Evolutionary conservation across 2,797 vertebrate genomes (phyloP).

Genomic region (Leptodactylus fallax): DNA sequence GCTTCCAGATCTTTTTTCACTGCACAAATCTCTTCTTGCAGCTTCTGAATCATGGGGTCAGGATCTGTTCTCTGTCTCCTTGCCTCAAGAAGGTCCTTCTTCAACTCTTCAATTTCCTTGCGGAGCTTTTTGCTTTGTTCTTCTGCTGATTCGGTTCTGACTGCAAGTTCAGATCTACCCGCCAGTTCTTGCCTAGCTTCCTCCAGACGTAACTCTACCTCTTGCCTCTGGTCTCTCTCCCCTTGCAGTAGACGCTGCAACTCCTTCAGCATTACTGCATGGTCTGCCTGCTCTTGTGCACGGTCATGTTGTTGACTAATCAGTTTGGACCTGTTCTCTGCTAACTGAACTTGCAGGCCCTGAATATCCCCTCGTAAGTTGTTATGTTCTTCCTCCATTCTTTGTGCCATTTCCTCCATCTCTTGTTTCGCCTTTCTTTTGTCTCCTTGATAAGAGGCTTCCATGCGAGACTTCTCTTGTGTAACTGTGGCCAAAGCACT

Average conservation of each 20-base stretch:
- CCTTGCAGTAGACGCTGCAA: slow-evolving; percentile 89
- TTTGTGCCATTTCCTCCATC: slow-evolving; percentile 79
- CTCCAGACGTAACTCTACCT: slow-evolving; percentile 82
- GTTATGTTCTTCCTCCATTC: slow-evolving; percentile 68
- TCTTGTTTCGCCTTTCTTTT: slow-evolving; percentile 89
- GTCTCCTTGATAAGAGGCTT: slow-evolving; percentile 91
- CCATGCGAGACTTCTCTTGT: slow-evolving; percentile 95
- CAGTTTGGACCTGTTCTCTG: slow-evolving; percentile 85
- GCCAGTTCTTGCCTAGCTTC: slow-evolving; percentile 77
- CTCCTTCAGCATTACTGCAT: slow-evolving; percentile 89
- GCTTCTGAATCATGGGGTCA: slow-evolving; percentile 80
- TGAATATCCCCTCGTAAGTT: slow-evolving; percentile 76
- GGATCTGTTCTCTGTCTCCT: slow-evolving; percentile 77
- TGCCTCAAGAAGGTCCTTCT: slow-evolving; percentile 72
- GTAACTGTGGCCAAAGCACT: slow-evolving; percentile 88
- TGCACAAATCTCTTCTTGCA: slow-evolving; percentile 80
- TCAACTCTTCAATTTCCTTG: slow-evolving; percentile 80
- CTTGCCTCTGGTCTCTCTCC: slow-evolving; percentile 84
- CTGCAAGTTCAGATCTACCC: slow-evolving; percentile 70
- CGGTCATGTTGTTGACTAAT: slow-evolving; percentile 91
- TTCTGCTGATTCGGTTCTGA: slow-evolving; percentile 77
- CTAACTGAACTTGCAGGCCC: slow-evolving; percentile 81
- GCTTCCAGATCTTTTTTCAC: slow-evolving; percentile 83
- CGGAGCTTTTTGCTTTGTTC: slow-evolving; percentile 75
- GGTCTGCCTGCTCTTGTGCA: slow-evolving; percentile 87